phyloP scores from a whole-genome alignment of 1,140 invertebrate species.

The Hormaphis cornu region DNA sequence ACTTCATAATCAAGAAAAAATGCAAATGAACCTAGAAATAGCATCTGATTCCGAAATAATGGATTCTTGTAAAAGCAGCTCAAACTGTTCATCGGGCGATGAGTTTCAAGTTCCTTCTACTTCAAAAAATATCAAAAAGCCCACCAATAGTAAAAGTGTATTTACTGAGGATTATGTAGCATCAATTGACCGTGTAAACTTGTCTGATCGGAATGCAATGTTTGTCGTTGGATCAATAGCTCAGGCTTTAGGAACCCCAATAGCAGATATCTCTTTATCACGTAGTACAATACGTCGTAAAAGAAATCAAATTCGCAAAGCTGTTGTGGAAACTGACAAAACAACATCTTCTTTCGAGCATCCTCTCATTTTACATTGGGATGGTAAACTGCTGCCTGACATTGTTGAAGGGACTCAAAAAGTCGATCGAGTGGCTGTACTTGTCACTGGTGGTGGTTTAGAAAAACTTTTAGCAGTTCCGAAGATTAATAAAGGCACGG shows the following conservation, averaged over 20 bases:
- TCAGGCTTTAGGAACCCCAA: neutral
- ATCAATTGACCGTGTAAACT: too few species aligned
- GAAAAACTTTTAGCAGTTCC: constrained; percentile 20
- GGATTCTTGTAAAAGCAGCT: too few species aligned
- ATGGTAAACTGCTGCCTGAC: constrained; percentile 36
- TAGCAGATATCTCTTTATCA: neutral
- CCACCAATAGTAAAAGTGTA: too few species aligned
- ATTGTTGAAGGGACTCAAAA: neutral
- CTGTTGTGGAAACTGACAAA: neutral
- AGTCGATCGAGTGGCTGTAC: neutral
- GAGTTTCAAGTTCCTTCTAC: too few species aligned
- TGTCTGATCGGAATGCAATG: neutral
- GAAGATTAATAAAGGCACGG: neutral
- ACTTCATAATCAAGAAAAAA: neutral
- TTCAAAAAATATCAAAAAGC: too few species aligned
- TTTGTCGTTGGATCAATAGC: neutral
- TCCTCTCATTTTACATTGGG: constrained; percentile 32
- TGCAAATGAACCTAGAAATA: too few species aligned
- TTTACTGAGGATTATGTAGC: too few species aligned
- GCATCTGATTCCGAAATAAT: too few species aligned
- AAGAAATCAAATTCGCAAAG: neutral
- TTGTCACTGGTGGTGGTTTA: neutral
- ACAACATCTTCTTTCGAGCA: neutral
- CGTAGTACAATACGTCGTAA: neutral
- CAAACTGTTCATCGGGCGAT: too few species aligned